Conservation (phyloP, 2,888 invertebrate genomes). For the Gandaritis pyraliata region DNA sequence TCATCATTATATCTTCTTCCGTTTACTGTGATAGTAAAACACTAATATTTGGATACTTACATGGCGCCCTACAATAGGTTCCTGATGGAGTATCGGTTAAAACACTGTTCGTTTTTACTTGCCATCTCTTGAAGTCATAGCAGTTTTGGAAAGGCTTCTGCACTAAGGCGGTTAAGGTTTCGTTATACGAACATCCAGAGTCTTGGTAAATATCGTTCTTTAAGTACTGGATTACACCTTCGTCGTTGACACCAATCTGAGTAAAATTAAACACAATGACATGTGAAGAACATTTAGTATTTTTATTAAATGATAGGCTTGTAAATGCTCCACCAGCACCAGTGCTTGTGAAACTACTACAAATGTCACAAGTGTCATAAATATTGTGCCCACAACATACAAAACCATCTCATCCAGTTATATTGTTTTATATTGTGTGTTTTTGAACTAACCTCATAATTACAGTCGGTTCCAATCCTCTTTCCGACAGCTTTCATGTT, state of each 20-base stretch:
- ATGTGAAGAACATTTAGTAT: too few species aligned
- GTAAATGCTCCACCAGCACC: too few species aligned
- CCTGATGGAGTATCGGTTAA: slow-evolving; percentile 88
- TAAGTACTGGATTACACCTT: slow-evolving; percentile 87
- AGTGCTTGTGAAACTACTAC: too few species aligned
- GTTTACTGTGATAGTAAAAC: too few species aligned
- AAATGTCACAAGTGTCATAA: too few species aligned
- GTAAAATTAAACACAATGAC: slow-evolving; percentile 6
- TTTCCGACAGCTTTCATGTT: slow-evolving; percentile 87
- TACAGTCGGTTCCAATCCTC: slow-evolving; percentile 76
- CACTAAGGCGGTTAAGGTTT: slow-evolving; percentile 65
- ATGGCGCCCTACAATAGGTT: slow-evolving; percentile 89
- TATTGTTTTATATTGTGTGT: too few species aligned
- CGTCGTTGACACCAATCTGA: slow-evolving; percentile 84
- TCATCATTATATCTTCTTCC: not conserved
- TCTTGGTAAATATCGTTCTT: slow-evolving; percentile 81
- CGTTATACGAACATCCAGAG: slow-evolving; percentile 78
- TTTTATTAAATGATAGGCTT: too few species aligned
- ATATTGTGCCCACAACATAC: too few species aligned
- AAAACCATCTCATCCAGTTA: too few species aligned
- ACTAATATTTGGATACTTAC: slow-evolving; percentile 59
- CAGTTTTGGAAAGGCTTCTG: slow-evolving; percentile 75
- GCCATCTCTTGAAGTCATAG: slow-evolving; percentile 85
- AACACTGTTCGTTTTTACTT: slow-evolving; percentile 74
- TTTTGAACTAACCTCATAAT: slow-evolving; percentile 76